Conservation (phyloP, 2,113 vertebrate genomes). For the Embiotoca jacksoni region DNA sequence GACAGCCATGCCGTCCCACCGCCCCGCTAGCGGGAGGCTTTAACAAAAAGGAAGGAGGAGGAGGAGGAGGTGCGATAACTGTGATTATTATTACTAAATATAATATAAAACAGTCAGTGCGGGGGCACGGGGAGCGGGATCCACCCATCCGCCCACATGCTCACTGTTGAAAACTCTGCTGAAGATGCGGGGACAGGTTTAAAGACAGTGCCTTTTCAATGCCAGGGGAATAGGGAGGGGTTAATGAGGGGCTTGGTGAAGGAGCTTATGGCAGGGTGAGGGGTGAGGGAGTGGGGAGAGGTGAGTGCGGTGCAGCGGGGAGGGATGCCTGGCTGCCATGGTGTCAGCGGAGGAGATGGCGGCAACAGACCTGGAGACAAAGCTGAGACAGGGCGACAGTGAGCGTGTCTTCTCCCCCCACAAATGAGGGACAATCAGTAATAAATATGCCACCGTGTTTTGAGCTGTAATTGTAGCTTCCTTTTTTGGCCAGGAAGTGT, state of each 20-base stretch:
- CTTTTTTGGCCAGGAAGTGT: constrained; percentile 57
- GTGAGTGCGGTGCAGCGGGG: constrained; percentile 34
- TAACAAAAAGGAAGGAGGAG: constrained; percentile 76
- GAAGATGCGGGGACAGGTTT: constrained; percentile 78
- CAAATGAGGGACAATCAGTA: constrained; percentile 78
- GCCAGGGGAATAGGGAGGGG: constrained; percentile 74
- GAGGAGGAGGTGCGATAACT: constrained; percentile 78
- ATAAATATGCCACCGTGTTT: constrained; percentile 76
- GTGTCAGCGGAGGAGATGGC: constrained; percentile 64
- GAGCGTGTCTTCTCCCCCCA: constrained; percentile 55
- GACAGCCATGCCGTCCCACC: constrained; percentile 77
- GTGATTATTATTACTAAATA: constrained; percentile 87
- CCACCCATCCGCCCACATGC: constrained; percentile 80
- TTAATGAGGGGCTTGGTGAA: constrained; percentile 83
- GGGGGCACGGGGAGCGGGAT: constrained; percentile 65
- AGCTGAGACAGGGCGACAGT: constrained; percentile 67
- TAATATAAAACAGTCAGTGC: constrained; percentile 83
- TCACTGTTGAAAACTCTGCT: constrained; percentile 74
- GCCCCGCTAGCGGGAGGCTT: constrained; percentile 66
- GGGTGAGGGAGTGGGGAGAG: constrained; percentile 49
- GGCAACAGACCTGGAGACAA: constrained; percentile 69
- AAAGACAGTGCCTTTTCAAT: constrained; percentile 83
- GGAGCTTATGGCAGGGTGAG: constrained; percentile 76
- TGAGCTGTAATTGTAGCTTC: constrained; percentile 72
- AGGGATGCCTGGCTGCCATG: constrained; percentile 63